Percentiles rank a stretch among this genome's conserved stretches.
Conservation (phyloP, 2,888 invertebrate genomes). For the Tethea ocularis region DNA sequence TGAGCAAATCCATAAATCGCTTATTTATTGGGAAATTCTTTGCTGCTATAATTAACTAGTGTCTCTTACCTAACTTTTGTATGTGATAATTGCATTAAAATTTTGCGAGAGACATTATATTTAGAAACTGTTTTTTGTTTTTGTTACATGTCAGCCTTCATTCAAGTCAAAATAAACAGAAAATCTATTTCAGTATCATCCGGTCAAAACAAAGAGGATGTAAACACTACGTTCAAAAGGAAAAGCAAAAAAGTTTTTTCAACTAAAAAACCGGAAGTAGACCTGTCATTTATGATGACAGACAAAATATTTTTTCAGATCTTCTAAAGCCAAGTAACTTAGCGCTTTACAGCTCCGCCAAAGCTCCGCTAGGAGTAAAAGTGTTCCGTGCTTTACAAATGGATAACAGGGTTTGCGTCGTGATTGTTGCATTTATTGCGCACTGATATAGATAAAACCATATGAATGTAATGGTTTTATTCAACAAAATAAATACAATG, state of each 20-base stretch:
- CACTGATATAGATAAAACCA: too few relatives aligned
- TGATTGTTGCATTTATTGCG: too few relatives aligned
- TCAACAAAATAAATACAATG: too few relatives aligned
- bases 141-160: constrained; percentile 63
- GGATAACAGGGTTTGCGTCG: too few relatives aligned
- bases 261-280: constrained; percentile 28
- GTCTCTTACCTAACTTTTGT: constrained; percentile 56
- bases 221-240: too few relatives aligned
- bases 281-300: neutral
- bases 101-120: constrained; percentile 72
- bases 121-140: constrained; percentile 77
- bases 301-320: too few relatives aligned
- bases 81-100: constrained; percentile 71
- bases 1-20: constrained; percentile 32
- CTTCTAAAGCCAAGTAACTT: too few relatives aligned
- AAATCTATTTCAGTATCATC: constrained; percentile 27
- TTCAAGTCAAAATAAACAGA: constrained; percentile 43
- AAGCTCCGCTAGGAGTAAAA: too few relatives aligned
- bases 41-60: constrained; percentile 11
- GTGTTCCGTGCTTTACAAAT: too few relatives aligned
- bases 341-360: too few relatives aligned
- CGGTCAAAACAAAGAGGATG: constrained; percentile 34
- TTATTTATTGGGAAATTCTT: constrained; percentile 16
- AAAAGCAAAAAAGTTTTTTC: too few relatives aligned
- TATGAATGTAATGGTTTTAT: too few relatives aligned